These are phyloP conservation scores for Oxygymnocypris stewartii DNA, from an alignment of 2,113 vertebrate genomes.

Conservation along the genomic window DNA sequence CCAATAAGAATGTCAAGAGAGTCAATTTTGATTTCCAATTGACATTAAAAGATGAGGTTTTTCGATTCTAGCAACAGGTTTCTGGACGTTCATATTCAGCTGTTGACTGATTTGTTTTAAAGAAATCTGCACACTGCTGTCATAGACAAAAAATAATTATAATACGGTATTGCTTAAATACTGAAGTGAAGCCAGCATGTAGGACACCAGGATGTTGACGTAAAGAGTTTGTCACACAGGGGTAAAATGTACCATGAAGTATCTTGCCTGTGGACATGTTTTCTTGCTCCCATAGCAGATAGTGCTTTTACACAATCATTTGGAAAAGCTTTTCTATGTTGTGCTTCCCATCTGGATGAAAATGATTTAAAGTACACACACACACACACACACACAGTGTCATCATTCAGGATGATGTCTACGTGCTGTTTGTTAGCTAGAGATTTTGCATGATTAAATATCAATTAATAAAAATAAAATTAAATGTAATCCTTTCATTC, in stretches of 20 bases:
- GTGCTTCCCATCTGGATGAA: conserved; percentile 22
- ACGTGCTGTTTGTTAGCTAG: background rate
- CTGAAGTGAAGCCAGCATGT: background rate
- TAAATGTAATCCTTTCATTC: background rate
- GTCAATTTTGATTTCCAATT: background rate
- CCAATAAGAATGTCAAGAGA: background rate
- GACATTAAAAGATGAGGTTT: background rate
- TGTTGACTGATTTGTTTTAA: background rate
- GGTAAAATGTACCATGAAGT: background rate
- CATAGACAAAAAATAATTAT: background rate
- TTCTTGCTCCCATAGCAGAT: background rate
- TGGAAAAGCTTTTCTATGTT: conserved; percentile 7
- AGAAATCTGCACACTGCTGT: background rate
- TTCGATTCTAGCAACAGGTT: background rate
- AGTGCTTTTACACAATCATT: background rate
- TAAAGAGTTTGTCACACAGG: conserved; percentile 29
- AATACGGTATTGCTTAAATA: background rate
- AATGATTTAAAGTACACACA: background rate
- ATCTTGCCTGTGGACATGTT: conserved; percentile 15
- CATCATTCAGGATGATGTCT: background rate
- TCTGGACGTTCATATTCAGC: background rate
- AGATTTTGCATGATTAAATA: background rate
- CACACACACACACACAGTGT: background rate
- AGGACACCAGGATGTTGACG: background rate
- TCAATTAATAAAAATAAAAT: background rate